A percentile compares a stretch with the other conserved stretches of the same genome.
Evolutionary conservation across 2,797 vertebrate species (phyloP).

Genomic region (Cirrhinus molitorella): DNA sequence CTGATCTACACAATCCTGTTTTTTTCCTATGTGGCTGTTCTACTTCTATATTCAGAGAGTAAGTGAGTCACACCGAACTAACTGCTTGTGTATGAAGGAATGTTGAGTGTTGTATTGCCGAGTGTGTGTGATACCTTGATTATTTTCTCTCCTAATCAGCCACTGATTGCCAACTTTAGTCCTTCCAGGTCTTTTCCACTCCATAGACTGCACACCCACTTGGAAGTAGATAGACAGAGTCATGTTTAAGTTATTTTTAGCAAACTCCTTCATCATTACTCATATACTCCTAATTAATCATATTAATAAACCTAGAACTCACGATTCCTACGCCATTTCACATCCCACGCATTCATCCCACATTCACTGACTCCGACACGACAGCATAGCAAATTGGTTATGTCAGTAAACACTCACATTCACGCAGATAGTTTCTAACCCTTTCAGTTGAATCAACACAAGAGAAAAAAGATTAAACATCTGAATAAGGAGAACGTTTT

Average conservation of each 20-base stretch:
- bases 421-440: neutral
- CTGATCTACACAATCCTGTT: neutral
- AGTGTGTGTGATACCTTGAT: slow-evolving; percentile 28
- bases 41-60: slow-evolving; percentile 71
- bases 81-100: slow-evolving; percentile 30
- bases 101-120: slow-evolving; percentile 36
- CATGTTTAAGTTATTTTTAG: slow-evolving; percentile 34
- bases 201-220: slow-evolving; percentile 3
- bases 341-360: slow-evolving; percentile 8
- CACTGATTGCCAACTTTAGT: slow-evolving; percentile 33
- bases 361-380: neutral
- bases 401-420: neutral
- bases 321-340: neutral
- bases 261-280: slow-evolving; percentile 11
- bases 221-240: slow-evolving; percentile 20
- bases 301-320: slow-evolving; percentile 17
- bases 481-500: neutral
- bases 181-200: slow-evolving; percentile 27
- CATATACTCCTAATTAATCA: slow-evolving; percentile 10
- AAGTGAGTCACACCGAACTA: slow-evolving; percentile 61
- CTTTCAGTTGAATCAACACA: neutral
- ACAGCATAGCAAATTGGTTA: slow-evolving; percentile 9
- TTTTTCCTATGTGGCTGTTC: neutral
- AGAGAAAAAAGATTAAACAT: neutral
- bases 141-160: slow-evolving; percentile 26